A percentile compares a stretch with the other conserved stretches of the same genome.
phyloP scores from a whole-genome alignment of 2,797 vertebrate species.

The Tapera naevia region DNA sequence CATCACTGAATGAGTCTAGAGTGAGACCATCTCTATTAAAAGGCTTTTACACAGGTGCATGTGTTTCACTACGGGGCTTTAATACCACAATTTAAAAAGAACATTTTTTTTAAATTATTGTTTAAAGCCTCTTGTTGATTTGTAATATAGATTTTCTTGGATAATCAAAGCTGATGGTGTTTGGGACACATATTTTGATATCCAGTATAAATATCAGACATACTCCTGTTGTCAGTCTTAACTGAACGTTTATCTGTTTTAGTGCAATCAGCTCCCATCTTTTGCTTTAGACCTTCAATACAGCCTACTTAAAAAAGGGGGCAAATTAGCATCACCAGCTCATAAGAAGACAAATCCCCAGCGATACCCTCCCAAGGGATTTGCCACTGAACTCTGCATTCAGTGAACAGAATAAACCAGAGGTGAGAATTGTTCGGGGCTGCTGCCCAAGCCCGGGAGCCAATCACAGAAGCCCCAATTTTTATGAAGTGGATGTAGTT shows the following conservation, averaged over 20 bases:
- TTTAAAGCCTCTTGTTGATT: neutral
- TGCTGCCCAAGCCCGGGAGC: neutral
- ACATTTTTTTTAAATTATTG: neutral
- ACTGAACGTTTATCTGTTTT: neutral
- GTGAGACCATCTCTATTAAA: neutral
- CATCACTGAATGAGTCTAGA: neutral
- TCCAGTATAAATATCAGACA: neutral
- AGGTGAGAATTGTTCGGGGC: neutral
- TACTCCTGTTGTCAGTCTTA: neutral
- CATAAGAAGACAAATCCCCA: neutral
- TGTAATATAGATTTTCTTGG: neutral
- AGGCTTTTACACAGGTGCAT: neutral
- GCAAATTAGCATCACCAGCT: neutral
- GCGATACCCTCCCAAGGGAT: neutral
- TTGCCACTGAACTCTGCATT: neutral
- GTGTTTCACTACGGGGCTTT: neutral
- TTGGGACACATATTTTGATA: neutral
- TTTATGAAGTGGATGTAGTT: neutral
- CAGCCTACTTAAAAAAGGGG: neutral
- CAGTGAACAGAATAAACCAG: neutral
- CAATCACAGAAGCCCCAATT: rapidly evolving
- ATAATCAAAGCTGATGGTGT: neutral
- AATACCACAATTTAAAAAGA: neutral
- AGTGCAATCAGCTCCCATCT: neutral
- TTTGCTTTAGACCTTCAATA: neutral